phyloP scores from a whole-genome alignment of 1,140 invertebrate genomes.

The Drosophila rhopaloa region DNA sequence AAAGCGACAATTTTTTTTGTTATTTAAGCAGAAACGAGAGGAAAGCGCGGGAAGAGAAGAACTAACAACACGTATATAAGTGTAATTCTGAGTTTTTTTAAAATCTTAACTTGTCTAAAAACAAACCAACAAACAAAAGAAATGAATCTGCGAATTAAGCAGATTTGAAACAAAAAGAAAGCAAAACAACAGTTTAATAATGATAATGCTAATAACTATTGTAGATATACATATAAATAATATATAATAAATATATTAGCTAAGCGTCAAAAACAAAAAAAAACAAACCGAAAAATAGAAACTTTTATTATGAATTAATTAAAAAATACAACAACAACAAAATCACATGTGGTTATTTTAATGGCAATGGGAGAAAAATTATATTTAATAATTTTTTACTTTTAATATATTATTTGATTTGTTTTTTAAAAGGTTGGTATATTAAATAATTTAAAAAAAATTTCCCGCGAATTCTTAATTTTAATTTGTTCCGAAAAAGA shows the following conservation, averaged over 20 bases:
- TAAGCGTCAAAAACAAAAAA: conserved; percentile 63
- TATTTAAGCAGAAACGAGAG: conserved; percentile 52
- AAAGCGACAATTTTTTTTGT: conserved; percentile 50
- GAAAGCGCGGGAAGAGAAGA: conserved; percentile 12
- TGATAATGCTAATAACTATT: conserved; percentile 78
- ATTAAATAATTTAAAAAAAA: too few species aligned
- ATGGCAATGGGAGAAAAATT: not conserved
- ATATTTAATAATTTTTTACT: not conserved
- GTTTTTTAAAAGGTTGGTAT: too few species aligned
- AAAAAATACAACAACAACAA: conserved; percentile 54
- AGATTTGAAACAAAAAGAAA: conserved; percentile 54
- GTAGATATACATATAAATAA: conserved; percentile 81
- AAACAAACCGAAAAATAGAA: conserved; percentile 75
- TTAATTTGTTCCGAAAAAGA: too few species aligned
- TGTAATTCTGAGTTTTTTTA: conserved; percentile 56
- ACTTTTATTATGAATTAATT: conserved; percentile 80
- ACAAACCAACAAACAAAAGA: conserved; percentile 36
- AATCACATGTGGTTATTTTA: not conserved
- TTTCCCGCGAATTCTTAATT: too few species aligned
- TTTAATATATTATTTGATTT: not conserved
- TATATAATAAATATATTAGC: conserved; percentile 76
- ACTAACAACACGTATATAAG: conserved; percentile 42
- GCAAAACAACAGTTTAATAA: conserved; percentile 75
- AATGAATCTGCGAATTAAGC: conserved; percentile 20
- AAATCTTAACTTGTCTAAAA: conserved; percentile 55